Conservation (phyloP, 2,797 vertebrate genomes). For the Moxostoma hubbsi region DNA sequence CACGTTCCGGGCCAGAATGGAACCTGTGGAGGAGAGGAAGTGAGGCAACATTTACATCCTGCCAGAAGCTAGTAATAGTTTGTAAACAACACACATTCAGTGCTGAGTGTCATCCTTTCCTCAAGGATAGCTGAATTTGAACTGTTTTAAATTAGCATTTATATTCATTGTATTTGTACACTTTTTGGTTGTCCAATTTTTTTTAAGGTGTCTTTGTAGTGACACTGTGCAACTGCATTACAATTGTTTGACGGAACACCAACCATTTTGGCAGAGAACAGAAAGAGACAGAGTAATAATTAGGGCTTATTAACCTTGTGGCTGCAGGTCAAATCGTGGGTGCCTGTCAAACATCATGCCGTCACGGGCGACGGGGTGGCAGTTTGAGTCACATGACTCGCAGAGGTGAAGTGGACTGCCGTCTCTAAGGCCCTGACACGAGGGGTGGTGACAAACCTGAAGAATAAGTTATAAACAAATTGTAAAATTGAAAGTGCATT, state of each 20-base stretch:
- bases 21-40: conserved; percentile 74
- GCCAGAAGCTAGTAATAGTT: conserved; percentile 18
- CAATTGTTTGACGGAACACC: not conserved
- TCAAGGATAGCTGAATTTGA: not conserved
- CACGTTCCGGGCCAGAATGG: conserved; percentile 92
- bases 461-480: conserved; percentile 18
- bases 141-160: not conserved
- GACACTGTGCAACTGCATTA: not conserved
- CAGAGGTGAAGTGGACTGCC: conserved; percentile 86
- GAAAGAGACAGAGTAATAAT: not conserved
- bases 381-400: conserved; percentile 86
- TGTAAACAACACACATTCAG: conserved; percentile 3
- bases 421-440: conserved; percentile 86
- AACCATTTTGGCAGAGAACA: not conserved
- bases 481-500: conserved; percentile 1
- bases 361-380: conserved; percentile 78
- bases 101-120: not conserved
- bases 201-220: too few relatives aligned
- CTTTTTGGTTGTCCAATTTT: not conserved
- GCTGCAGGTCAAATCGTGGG: conserved; percentile 87
- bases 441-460: conserved; percentile 89
- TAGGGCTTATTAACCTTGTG: conserved; percentile 80
- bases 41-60: conserved; percentile 35
- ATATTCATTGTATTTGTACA: not conserved
- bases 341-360: conserved; percentile 89